Base-by-base conservation (phyloP, 2,113 vertebrate genomes). In the Columba janthina region DNA sequence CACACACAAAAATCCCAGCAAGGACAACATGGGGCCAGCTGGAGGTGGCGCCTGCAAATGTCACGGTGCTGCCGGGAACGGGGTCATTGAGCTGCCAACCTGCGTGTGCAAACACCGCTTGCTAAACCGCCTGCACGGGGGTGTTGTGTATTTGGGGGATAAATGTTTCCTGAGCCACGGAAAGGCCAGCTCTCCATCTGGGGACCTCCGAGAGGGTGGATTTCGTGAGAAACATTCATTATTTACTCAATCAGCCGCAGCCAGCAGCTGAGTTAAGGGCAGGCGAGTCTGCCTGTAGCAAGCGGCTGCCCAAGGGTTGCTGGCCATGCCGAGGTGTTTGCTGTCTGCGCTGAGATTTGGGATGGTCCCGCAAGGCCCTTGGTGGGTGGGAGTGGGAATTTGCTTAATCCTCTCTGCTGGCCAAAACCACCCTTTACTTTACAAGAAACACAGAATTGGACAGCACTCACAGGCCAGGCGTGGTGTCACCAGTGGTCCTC, bases 371-470 rank as follows among this genome's bases (percentile, higher is more conserved):
- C 32, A 74, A 96, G 85, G 94, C 80, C 28, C 60, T 76, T 3
- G 40, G 72, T 74, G 97, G 90, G 73, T 94, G 93, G 96, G 94
- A 97, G 79, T 44, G 77, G 81, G 93, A 96, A 93, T 80, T 88
- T 0, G 0, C 17, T 79, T 20, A 26, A 54, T 85, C 75, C 25
- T 72, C 80, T 56, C 67, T 38, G 74, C 66, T 0, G 16, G 92
- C 88, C 93, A 97, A 92, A 96, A 81, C 51, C 93, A 64, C 57
- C 38, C 53, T 26, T n/a, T 1, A 3, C 31, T 82, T 71, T 48
- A 74, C 6, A 3, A 87, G 66, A 87, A 93, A 53, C 24, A 32
- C 34, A 46, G 70, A 81, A 53, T 9, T 17, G 60, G 48, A 77
- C 61, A 77, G 40, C 38, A 65, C 56, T 74, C 51, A 6, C 0